These are phyloP conservation scores for Drosophila mojavensis DNA, from an alignment of 1,140 invertebrate species.

Conservation along the genomic window DNA sequence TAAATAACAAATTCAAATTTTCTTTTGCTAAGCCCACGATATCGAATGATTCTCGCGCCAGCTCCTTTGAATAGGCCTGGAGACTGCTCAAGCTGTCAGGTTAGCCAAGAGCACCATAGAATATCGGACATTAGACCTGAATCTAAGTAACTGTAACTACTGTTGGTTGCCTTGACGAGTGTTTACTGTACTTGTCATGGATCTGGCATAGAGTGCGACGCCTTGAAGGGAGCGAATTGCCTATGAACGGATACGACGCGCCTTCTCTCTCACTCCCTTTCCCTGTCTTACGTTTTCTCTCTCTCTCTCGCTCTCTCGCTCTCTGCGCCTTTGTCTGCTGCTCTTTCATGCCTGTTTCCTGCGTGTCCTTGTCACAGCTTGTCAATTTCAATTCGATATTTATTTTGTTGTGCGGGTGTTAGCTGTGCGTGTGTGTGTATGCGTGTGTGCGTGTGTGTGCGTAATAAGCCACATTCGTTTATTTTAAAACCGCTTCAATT, in stretches of 20 bases:
- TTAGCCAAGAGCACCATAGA: too few relatives aligned
- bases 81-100: too few relatives aligned
- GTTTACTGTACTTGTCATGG: too few relatives aligned
- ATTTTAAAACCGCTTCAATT: constrained; percentile 80
- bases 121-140: too few relatives aligned
- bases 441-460: constrained; percentile 15
- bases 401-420: constrained; percentile 59
- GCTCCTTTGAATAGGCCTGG: too few relatives aligned
- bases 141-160: too few relatives aligned
- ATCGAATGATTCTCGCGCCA: too few relatives aligned
- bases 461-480: constrained; percentile 78
- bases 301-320: not conserved
- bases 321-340: not conserved
- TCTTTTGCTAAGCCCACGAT: too few relatives aligned
- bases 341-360: constrained; percentile 2
- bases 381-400: constrained; percentile 80
- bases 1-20: not conserved
- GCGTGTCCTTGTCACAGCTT: constrained; percentile 56
- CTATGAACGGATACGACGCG: too few relatives aligned
- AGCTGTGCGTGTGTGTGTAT: constrained; percentile 11
- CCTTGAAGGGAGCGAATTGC: too few relatives aligned
- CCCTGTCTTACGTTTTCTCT: not conserved
- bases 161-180: too few relatives aligned
- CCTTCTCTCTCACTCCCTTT: too few relatives aligned
- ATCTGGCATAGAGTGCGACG: not conserved